Conservation (phyloP, 2,888 invertebrate genomes). For the Acronicta leporina region DNA sequence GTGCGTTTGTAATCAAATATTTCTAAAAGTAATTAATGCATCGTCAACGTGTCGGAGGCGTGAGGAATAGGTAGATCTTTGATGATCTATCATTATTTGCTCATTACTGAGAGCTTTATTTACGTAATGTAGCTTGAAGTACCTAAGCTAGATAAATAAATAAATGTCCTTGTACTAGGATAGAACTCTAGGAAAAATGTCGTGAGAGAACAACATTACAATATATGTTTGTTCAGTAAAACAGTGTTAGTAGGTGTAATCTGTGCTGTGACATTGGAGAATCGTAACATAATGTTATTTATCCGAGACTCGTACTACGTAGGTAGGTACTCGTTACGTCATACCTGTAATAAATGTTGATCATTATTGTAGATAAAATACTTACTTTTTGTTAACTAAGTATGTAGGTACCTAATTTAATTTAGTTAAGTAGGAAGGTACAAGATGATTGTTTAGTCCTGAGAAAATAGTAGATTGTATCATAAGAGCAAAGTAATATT, state of each 20-base stretch:
- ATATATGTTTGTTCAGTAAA: conserved; percentile 9
- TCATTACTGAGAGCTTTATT: conserved; percentile 23
- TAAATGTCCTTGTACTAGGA: conserved; percentile 1
- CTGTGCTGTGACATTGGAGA: conserved; percentile 40
- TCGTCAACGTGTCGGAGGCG: conserved; percentile 2
- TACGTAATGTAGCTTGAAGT: neutral
- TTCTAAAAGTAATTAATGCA: neutral
- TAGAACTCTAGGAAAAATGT: conserved; percentile 11
- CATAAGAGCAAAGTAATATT: too few relatives aligned
- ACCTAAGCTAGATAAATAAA: neutral
- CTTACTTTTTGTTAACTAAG: too few relatives aligned
- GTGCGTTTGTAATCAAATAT: neutral
- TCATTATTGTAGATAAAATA: conserved; percentile 3
- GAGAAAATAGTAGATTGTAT: too few relatives aligned
- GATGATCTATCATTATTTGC: conserved; percentile 23
- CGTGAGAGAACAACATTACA: conserved; percentile 10
- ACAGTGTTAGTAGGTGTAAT: conserved; percentile 19
- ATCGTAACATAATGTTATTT: conserved; percentile 26
- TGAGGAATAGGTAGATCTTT: neutral
- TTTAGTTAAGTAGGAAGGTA: too few relatives aligned
- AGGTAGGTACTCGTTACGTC: conserved; percentile 28
- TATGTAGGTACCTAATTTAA: too few relatives aligned
- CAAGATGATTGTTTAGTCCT: too few relatives aligned
- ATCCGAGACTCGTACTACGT: conserved; percentile 16
- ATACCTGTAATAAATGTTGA: conserved; percentile 27